Percentiles rank a stretch among this genome's conserved stretches.
phyloP scores from a whole-genome alignment of 64 coral and sea anemone species.

The Anthopleura sola region DNA sequence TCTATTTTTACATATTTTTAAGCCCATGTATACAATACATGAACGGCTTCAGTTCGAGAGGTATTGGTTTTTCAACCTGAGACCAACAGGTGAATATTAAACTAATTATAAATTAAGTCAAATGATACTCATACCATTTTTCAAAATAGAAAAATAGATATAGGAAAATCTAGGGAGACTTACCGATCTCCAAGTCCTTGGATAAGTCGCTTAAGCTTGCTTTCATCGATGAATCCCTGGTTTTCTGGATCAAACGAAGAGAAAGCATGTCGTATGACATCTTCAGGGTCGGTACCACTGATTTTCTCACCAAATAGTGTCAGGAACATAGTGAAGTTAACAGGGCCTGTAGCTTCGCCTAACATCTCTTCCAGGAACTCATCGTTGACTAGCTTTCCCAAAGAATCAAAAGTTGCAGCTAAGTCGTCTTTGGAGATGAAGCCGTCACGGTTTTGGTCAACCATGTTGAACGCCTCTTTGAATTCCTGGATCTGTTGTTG shows the following conservation, averaged over 20 bases:
- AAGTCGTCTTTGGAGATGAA: conserved; percentile 58
- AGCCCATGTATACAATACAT: too few relatives aligned
- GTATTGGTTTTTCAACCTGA: neutral
- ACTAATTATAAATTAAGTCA: too few relatives aligned
- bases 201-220: conserved; percentile 9
- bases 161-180: neutral
- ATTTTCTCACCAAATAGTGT: conserved; percentile 64
- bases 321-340: conserved; percentile 71
- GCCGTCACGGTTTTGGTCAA: conserved; percentile 58
- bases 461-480: conserved; percentile 66
- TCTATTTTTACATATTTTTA: too few relatives aligned
- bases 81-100: neutral
- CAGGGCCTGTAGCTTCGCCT: conserved; percentile 36
- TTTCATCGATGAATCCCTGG: conserved; percentile 36
- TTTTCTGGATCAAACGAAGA: conserved; percentile 25
- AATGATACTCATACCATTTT: neutral
- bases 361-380: conserved; percentile 50
- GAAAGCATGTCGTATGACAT: conserved; percentile 53
- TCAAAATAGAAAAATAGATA: neutral
- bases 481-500: conserved; percentile 70
- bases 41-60: too few relatives aligned
- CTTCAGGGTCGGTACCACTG: conserved; percentile 58
- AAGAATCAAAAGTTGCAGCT: conserved; percentile 45
- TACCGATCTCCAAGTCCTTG: conserved; percentile 55
- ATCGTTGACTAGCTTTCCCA: conserved; percentile 37